Conservation (phyloP, 2,797 vertebrate genomes). For the Loriculus beryllinus region DNA sequence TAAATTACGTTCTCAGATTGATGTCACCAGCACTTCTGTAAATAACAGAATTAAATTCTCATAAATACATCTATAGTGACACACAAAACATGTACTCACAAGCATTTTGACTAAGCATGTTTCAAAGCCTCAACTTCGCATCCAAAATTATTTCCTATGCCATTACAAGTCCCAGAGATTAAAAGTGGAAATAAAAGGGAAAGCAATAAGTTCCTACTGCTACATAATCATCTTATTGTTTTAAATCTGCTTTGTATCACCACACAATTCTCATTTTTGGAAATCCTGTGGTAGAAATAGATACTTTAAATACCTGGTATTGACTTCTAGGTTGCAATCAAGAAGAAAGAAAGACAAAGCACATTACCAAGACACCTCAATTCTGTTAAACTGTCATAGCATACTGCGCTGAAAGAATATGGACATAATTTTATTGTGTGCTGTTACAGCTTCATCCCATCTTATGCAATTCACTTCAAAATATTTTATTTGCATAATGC, state of each 20-base stretch:
- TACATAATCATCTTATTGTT: not conserved
- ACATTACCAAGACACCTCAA: not conserved
- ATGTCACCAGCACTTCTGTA: not conserved
- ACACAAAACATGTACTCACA: not conserved
- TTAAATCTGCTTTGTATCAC: not conserved
- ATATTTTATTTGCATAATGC: not conserved
- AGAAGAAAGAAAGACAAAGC: not conserved
- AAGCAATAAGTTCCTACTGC: not conserved
- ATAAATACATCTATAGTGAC: not conserved
- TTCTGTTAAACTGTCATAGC: not conserved
- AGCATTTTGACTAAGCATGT: not conserved
- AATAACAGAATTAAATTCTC: slow-evolving; percentile 20
- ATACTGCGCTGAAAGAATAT: not conserved
- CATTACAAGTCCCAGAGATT: not conserved
- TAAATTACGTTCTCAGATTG: slow-evolving; percentile 4
- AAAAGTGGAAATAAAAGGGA: not conserved
- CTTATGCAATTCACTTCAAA: not conserved
- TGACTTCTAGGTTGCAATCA: not conserved
- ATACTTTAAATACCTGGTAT: not conserved
- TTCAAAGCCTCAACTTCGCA: not conserved
- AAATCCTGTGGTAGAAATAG: not conserved
- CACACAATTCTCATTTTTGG: not conserved
- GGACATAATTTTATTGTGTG: not conserved
- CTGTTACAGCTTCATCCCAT: not conserved
- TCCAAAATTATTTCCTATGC: not conserved